Base-by-base conservation (phyloP, 2,888 invertebrate genomes). In the Halocaridina rubra region DNA sequence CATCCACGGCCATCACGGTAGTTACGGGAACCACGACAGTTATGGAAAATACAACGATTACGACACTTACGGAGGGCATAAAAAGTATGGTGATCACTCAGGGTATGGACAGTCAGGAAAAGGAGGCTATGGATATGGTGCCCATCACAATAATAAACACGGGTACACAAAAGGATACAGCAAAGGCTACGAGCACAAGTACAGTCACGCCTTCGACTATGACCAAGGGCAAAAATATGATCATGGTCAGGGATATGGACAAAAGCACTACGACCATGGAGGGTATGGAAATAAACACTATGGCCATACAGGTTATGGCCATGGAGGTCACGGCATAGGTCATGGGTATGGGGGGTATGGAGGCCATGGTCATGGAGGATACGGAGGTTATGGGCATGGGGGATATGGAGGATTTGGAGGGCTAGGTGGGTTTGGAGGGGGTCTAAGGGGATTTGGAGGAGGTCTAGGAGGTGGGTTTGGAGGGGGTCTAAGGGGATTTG, bases 151-250 rank as follows among this genome's bases (percentile, higher is more conserved):
- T 2, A 59, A 59, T 27, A 16, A 30, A 16, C 59, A 74, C n/a
- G 80, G 80, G 7, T 74, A 76, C 30, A 27, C 78, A 29, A 78
- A 78, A 27, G 78, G 78, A 7, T 78, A 64, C 57, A 39, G 39
- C 27, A 78, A 78, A 29, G 64, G 67, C 3, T 78, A 78, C 22
- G 39, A 78, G n/a, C 72, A 74, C 19, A 30, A 80, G 24, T 80
- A 80, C 59, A 61, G 74, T 57, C 72, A 74, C 32, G 57, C 16
- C 3, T 80, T 19, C 75, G 72, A 57, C n/a, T 22, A 32, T 13
- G 71, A 80, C 27, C 57, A 74, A 1, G 53, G 80, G 16, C 74
- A 80, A 16, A 30, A 39, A 27, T 16, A 76, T 22, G n/a, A 22
- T 13, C 24, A 72, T 69, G 79, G 24, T 5, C 59, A 77, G 1